Evolutionary conservation across 2,888 invertebrate genomes (phyloP), one percentile per base, ranked within the genome.

Genomic region (Cephus nigrinus): DNA sequence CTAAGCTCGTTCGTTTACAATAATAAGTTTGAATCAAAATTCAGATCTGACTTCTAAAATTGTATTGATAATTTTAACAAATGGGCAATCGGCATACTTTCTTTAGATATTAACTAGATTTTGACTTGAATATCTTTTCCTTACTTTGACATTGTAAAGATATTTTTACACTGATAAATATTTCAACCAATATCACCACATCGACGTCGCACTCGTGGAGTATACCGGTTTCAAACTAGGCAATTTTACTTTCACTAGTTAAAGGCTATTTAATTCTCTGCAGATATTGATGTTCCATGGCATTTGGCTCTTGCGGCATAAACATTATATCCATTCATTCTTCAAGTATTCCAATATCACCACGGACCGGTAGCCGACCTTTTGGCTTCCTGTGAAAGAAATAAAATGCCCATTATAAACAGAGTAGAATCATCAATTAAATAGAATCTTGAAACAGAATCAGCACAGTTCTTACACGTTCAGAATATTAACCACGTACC

Each of bases 341-440:
- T 23, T 23, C 55, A 23, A 55, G 33, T 72, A 23, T 72, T 80
- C 81, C 82, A 40, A 85, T 78, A 76, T 88, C 85, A 40, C 84
- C 86, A 73, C 84, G 83, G 32, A 73, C 81, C 35, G 85, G 84
- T 82, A 82, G 82, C 78, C 77, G 81, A 71, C 85, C 80, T 75
- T 80, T 72, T 75, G 78, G 79, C 73, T 83, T 76, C 69, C 86
- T 86, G 84, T 72, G 73, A 82, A 83, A 81, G 80, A 0, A 73
- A 76, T 78, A 74, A 36, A 11, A 69, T 32, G n/a, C n/a, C 69
- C 76, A 76, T 71, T 55, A 55, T 55, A 55, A 55, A 55, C 55
- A 40, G 15, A 40, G 40, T 23, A 5, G 23, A 23, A 55, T 55
- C 55, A 23, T 55, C 55, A 55, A 23, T 23, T 23, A 55, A 55